Conservation (phyloP, 2,797 vertebrate species). For the Streptopelia turtur region DNA sequence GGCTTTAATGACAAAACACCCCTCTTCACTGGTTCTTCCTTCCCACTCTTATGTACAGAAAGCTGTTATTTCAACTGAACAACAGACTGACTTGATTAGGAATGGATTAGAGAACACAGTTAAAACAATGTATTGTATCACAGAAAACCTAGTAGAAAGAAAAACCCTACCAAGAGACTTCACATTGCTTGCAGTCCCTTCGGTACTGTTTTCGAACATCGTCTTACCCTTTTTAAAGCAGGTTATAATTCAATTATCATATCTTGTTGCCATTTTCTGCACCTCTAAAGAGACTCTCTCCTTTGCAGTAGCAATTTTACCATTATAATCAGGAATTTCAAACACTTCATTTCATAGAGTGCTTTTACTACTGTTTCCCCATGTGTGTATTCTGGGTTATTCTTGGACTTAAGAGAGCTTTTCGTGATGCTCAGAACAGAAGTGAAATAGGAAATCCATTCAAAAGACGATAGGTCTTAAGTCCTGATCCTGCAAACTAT, state of each 20-base stretch:
- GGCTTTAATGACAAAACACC: background rate
- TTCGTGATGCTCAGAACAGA: background rate
- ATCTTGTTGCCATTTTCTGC: background rate
- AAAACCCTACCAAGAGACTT: background rate
- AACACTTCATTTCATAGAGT: background rate
- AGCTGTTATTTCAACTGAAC: background rate
- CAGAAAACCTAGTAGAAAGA: background rate
- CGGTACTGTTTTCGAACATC: background rate
- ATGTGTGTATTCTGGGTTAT: background rate
- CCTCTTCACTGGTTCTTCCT: background rate
- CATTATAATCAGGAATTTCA: constrained; percentile 15
- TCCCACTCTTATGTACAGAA: background rate
- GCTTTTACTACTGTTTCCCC: background rate
- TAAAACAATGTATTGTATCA: background rate
- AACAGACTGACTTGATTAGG: background rate
- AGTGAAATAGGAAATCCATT: constrained; percentile 9
- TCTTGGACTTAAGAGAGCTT: background rate
- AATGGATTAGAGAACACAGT: background rate
- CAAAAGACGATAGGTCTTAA: background rate
- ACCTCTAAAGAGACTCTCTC: background rate
- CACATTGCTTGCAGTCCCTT: background rate
- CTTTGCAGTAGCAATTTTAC: constrained; percentile 4
- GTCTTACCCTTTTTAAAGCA: background rate
- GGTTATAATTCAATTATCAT: constrained; percentile 38
- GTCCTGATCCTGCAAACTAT: background rate